Conservation (phyloP, 2,113 vertebrate species). For the Penelope pileata region DNA sequence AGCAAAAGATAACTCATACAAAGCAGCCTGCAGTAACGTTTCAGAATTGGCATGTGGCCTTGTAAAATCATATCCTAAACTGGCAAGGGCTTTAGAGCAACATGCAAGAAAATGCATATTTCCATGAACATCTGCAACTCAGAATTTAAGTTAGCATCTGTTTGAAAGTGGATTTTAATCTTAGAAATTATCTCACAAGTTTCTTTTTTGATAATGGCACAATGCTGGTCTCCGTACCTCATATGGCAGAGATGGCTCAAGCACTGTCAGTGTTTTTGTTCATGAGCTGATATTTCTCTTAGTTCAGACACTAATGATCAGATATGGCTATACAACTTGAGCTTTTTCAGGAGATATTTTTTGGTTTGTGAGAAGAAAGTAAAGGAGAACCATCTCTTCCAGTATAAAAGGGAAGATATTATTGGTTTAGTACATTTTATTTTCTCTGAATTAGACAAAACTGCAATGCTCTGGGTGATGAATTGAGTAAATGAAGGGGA, state of each 20-base stretch:
- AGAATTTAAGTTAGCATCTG: neutral
- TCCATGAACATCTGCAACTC: neutral
- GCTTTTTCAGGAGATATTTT: neutral
- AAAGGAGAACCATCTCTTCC: neutral
- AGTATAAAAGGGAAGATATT: conserved; percentile 21
- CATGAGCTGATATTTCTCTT: conserved; percentile 3
- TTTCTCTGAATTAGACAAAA: conserved; percentile 16
- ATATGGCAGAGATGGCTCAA: neutral
- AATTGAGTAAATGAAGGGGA: neutral
- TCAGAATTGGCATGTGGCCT: neutral
- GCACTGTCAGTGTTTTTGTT: neutral
- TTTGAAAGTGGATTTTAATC: neutral
- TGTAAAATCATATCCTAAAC: neutral
- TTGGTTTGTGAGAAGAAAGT: neutral
- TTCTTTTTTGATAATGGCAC: neutral
- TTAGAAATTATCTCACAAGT: neutral
- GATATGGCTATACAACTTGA: neutral
- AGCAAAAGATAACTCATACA: neutral
- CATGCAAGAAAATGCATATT: neutral
- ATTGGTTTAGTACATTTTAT: neutral
- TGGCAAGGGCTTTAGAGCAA: neutral
- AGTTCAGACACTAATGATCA: neutral
- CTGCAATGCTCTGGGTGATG: neutral
- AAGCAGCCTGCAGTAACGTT: neutral
- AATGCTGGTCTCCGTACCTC: neutral